Percentiles rank a stretch among this genome's conserved stretches.
Evolutionary conservation across 2,797 vertebrate genomes (phyloP).

Genomic region (Xenops minutus): DNA sequence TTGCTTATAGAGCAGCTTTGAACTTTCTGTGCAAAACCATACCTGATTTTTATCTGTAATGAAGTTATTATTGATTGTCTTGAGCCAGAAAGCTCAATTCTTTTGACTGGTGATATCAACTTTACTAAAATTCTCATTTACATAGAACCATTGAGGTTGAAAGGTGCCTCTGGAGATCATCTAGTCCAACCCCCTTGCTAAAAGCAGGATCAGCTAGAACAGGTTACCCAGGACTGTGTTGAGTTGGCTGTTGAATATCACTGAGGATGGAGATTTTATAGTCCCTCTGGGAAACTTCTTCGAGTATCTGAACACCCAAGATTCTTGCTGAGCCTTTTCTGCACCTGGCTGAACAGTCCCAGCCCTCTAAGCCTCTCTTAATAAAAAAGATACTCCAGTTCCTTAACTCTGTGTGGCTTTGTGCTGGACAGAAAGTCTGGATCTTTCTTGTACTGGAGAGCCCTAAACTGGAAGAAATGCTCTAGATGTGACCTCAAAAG

Average conservation of each 20-base stretch:
- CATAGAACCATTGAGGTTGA: neutral
- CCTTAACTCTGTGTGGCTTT: neutral
- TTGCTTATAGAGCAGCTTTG: conserved; percentile 26
- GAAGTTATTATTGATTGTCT: conserved; percentile 41
- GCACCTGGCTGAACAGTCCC: neutral
- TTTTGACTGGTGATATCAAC: conserved; percentile 1
- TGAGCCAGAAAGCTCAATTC: conserved; percentile 10
- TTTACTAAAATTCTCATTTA: neutral
- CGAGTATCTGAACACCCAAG: neutral
- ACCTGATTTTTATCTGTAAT: neutral
- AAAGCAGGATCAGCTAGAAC: neutral
- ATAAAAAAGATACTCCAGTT: neutral
- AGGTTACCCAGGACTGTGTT: neutral
- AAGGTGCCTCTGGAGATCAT: neutral
- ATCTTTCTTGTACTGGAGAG: neutral
- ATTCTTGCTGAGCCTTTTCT: neutral
- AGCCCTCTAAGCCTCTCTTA: neutral
- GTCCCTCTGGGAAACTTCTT: neutral
- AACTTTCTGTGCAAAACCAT: conserved; percentile 9
- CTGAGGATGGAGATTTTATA: neutral
- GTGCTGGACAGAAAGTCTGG: neutral
- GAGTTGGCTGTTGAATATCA: neutral
- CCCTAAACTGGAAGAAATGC: neutral
- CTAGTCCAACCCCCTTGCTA: neutral
- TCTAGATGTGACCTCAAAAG: neutral